These are phyloP conservation scores for Sylvilagus bachmani DNA, from an alignment of 2,113 vertebrate genomes.

Conservation along the genomic window DNA sequence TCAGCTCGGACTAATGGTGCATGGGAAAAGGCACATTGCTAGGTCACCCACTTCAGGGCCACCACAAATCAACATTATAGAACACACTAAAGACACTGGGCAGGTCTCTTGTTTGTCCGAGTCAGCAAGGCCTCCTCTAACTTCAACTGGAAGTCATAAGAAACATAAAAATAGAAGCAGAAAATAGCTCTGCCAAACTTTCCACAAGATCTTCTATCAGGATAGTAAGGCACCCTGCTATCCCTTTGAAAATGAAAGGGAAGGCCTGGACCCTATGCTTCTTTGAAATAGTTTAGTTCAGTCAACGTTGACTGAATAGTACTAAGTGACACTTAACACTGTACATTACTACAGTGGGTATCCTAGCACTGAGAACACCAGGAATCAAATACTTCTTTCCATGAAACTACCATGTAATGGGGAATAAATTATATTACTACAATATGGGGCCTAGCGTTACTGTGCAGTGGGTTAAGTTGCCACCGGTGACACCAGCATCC, in stretches of 20 bases:
- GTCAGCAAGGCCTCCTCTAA: background rate
- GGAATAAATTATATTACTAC: background rate
- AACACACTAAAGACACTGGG: background rate
- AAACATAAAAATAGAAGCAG: background rate
- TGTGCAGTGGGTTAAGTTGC: too few relatives aligned
- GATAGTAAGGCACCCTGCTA: background rate
- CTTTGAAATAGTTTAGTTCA: background rate
- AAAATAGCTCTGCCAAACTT: background rate
- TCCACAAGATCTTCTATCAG: background rate
- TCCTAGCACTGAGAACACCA: background rate
- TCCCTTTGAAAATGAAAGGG: background rate
- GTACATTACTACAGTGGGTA: background rate
- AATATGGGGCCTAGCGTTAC: too few relatives aligned
- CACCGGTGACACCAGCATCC: too few relatives aligned
- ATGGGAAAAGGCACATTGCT: constrained; percentile 6
- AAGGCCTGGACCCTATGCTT: background rate
- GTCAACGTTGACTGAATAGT: background rate
- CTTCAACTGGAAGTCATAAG: background rate
- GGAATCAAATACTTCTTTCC: background rate
- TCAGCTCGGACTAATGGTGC: constrained; percentile 57
- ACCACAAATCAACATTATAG: constrained; percentile 20
- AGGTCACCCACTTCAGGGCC: background rate
- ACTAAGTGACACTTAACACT: background rate
- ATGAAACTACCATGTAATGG: background rate
- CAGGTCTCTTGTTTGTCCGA: background rate